Conservation (phyloP, 2,113 vertebrate genomes). For the Pedetes capensis region DNA sequence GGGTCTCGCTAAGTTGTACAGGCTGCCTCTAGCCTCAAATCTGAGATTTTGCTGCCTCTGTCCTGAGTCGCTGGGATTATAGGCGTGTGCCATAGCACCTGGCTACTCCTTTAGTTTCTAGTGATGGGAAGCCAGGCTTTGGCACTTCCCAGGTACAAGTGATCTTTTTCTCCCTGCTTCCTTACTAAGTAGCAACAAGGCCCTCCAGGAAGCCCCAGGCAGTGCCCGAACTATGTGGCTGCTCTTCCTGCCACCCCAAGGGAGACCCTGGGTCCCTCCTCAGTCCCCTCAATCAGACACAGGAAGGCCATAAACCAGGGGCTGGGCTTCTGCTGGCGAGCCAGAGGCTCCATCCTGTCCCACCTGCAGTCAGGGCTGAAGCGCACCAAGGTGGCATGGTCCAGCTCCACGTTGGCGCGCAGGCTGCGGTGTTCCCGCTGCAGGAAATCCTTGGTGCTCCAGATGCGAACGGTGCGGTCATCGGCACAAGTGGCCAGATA, state of each 20-base stretch:
- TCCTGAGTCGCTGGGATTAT: too few relatives aligned
- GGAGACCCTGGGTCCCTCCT: not conserved
- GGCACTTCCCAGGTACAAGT: not conserved
- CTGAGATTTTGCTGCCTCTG: too few relatives aligned
- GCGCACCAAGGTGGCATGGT: conserved; percentile 91
- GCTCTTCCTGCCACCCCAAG: not conserved
- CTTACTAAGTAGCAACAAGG: not conserved
- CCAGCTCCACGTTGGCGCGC: conserved; percentile 91
- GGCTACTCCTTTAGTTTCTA: not conserved
- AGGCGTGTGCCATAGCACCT: too few relatives aligned
- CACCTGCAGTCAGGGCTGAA: conserved; percentile 96
- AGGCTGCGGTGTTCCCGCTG: conserved; percentile 92
- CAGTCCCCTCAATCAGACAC: not conserved
- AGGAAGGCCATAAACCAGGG: not conserved
- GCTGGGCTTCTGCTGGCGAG: not conserved
- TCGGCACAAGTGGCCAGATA: conserved; percentile 94
- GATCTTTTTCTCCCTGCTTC: not conserved
- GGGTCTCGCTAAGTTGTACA: too few relatives aligned
- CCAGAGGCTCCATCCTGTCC: not conserved
- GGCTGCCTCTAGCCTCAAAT: too few relatives aligned
- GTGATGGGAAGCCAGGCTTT: not conserved
- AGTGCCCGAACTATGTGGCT: not conserved
- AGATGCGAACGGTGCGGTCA: conserved; percentile 93
- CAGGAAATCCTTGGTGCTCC: conserved; percentile 95
- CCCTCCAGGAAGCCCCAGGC: not conserved